These are phyloP conservation scores for Lamellibrachia columna DNA, from an alignment of 2,888 invertebrate species.

Conservation along the genomic window DNA sequence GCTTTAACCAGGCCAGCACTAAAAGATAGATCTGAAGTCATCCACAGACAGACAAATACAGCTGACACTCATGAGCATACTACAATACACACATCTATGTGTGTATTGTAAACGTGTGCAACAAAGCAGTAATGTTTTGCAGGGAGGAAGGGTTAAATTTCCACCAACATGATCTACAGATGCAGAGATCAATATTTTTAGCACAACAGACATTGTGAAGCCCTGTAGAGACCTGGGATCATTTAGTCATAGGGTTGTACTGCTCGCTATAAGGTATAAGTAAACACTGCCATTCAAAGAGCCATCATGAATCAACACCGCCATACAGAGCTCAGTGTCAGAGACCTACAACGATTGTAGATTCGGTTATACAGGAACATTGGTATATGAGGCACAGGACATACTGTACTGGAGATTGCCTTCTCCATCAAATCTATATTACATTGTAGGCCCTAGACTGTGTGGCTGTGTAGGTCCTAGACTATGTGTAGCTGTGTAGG, in stretches of 20 bases:
- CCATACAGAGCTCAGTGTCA: neutral
- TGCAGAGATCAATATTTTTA: neutral
- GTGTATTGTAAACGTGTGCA: neutral
- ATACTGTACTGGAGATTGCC: no score
- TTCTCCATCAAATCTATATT: no score
- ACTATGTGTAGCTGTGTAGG: no score
- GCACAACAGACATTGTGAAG: neutral
- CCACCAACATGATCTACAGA: neutral
- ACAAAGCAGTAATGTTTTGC: neutral
- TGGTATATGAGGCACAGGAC: no score
- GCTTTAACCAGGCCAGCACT: neutral
- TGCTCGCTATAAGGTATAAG: neutral
- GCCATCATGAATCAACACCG: neutral
- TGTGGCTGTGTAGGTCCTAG: no score
- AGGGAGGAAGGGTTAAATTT: neutral
- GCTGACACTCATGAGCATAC: no score
- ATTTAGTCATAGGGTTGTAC: neutral
- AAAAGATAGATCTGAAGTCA: neutral
- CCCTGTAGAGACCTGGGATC: neutral
- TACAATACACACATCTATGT: neutral
- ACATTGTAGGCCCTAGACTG: no score
- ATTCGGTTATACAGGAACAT: neutral
- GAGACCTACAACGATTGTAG: neutral
- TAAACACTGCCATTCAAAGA: constrained; percentile 3
- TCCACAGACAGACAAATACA: neutral